A percentile compares a stretch with the other conserved stretches of the same genome.
phyloP scores from a whole-genome alignment of 1,140 invertebrate species.

The Neotoxoptera formosana region DNA sequence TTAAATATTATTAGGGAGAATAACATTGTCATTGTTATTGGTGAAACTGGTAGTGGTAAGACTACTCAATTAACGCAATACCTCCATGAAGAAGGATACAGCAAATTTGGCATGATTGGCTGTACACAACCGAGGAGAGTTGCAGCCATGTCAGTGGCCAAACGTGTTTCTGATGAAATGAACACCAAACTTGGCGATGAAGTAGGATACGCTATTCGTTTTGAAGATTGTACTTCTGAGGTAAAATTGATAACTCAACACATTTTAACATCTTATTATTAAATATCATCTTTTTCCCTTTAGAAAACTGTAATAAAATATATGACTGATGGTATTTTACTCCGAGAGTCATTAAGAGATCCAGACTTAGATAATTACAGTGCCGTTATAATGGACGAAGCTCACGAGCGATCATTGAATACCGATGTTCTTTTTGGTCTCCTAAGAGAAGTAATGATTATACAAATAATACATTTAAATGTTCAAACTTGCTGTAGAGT shows the following conservation, averaged over 20 bases:
- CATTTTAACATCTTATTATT: background rate
- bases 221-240: conserved; percentile 98
- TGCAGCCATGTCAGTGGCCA: conserved; percentile 99
- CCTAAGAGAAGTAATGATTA: conserved; percentile 80
- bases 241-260: conserved; percentile 64
- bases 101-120: conserved; percentile 90
- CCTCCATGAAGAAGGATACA: conserved; percentile 97
- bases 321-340: conserved; percentile 98
- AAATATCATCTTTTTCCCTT: conserved; percentile 59
- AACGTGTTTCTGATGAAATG: conserved; percentile 99
- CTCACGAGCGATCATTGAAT: conserved; percentile 95
- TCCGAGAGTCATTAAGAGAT: conserved; percentile 93
- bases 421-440: conserved; percentile 99
- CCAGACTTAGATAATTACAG: conserved; percentile 95
- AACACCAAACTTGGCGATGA: conserved; percentile 76
- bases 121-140: conserved; percentile 83
- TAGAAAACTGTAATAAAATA: conserved; percentile 96
- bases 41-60: conserved; percentile 99
- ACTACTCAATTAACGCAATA: conserved; percentile 99
- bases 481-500: background rate
- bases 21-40: conserved; percentile 91
- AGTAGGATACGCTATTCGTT: conserved; percentile 98
- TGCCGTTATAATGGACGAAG: conserved; percentile 99
- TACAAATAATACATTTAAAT: background rate
- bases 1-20: conserved; percentile 95